Conservation (phyloP, 2,888 invertebrate species). For the Anarsia innoxiella region DNA sequence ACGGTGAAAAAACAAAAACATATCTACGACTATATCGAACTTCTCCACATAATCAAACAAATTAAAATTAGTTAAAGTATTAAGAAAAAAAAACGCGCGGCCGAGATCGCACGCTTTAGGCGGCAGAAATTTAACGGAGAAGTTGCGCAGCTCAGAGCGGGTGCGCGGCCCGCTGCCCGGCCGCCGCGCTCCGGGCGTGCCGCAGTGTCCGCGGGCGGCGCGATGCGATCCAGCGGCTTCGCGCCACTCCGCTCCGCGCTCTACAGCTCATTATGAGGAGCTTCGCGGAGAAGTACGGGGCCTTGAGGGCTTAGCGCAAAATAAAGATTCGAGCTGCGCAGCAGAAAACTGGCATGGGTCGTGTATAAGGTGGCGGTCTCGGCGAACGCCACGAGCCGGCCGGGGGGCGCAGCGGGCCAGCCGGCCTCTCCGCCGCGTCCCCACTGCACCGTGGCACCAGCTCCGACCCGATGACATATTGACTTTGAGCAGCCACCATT, state of each 20-base stretch:
- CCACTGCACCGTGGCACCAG: slow-evolving; percentile 43
- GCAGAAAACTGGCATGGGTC: slow-evolving; percentile 33
- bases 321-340: slow-evolving; percentile 29
- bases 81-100: slow-evolving; percentile 18
- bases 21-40: slow-evolving; percentile 36
- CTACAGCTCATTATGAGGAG: slow-evolving; percentile 38
- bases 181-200: slow-evolving; percentile 36
- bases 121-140: slow-evolving; percentile 22
- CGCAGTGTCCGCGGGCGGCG: slow-evolving; percentile 41
- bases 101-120: slow-evolving; percentile 23
- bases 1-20: slow-evolving; percentile 29
- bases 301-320: slow-evolving; percentile 32
- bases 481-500: slow-evolving; percentile 88
- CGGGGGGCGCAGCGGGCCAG: slow-evolving; percentile 65
- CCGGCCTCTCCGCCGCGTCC: slow-evolving; percentile 55
- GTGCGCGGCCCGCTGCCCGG: slow-evolving; percentile 25
- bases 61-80: slow-evolving; percentile 21
- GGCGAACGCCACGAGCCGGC: slow-evolving; percentile 49
- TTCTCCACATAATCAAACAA: slow-evolving; percentile 27
- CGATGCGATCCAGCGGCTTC: slow-evolving; percentile 33
- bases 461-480: slow-evolving; percentile 68
- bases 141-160: slow-evolving; percentile 25
- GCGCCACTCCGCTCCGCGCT: slow-evolving; percentile 30
- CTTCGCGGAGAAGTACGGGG: slow-evolving; percentile 23
- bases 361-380: slow-evolving; percentile 51